Percentiles rank a stretch among this genome's conserved stretches.
phyloP scores from a whole-genome alignment of 2,113 vertebrate species.

The Mesoclemmys tuberculata region DNA sequence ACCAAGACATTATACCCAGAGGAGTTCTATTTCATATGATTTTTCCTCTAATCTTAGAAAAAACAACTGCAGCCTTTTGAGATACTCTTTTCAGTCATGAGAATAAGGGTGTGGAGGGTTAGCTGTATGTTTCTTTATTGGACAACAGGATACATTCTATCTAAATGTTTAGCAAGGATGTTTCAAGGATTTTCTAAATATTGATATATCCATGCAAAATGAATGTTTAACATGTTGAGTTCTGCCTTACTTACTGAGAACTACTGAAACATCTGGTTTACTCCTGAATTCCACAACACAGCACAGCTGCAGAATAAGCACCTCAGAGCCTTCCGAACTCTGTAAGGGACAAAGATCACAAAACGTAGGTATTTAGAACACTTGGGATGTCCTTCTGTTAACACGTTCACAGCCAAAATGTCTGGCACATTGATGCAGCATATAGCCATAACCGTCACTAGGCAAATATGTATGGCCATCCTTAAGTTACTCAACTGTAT shows the following conservation, averaged over 20 bases:
- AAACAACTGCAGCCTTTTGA: background rate
- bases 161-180: background rate
- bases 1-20: background rate
- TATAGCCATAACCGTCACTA: background rate
- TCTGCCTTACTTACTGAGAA: conserved; percentile 57
- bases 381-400: background rate
- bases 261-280: conserved; percentile 64
- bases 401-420: background rate
- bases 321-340: conserved; percentile 63
- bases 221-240: background rate
- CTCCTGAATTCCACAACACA: conserved; percentile 55
- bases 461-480: background rate
- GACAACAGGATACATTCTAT: background rate
- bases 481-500: conserved; percentile 16
- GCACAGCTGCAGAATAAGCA: conserved; percentile 57
- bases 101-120: background rate
- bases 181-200: background rate
- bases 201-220: background rate
- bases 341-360: conserved; percentile 65
- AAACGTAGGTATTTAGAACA: conserved; percentile 14
- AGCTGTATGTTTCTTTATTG: background rate
- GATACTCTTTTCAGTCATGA: background rate
- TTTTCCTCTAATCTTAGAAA: background rate
- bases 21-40: background rate
- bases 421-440: background rate